Conservation (phyloP, 2,888 invertebrate species). For the Lampropteryx suffumata region DNA sequence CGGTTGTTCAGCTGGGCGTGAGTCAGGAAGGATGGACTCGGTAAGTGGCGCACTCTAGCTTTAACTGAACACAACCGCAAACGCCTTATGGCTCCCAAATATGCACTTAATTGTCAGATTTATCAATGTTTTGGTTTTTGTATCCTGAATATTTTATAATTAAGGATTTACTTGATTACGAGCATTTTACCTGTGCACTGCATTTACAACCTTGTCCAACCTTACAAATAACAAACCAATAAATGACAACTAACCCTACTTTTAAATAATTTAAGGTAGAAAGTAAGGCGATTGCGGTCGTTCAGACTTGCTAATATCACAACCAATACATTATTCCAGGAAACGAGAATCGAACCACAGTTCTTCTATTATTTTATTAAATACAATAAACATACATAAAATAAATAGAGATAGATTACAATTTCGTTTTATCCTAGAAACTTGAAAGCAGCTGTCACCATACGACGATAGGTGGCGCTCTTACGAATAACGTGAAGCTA, state of each 20-base stretch:
- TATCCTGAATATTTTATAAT: too few species aligned
- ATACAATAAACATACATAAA: slow-evolving; percentile 23
- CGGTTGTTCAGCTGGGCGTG: slow-evolving; percentile 13
- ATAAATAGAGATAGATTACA: neutral
- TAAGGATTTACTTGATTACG: too few species aligned
- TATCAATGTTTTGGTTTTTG: too few species aligned
- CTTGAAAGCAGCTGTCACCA: neutral
- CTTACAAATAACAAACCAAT: too few species aligned
- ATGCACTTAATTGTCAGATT: too few species aligned
- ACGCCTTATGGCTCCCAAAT: neutral
- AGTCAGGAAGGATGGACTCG: slow-evolving; percentile 7
- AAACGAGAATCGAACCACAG: slow-evolving; percentile 22
- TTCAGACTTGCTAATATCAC: neutral
- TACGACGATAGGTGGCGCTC: slow-evolving; percentile 2
- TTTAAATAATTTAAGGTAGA: neutral
- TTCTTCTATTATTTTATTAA: neutral
- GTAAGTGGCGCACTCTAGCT: slow-evolving; percentile 6
- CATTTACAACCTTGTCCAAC: too few species aligned
- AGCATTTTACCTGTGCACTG: too few species aligned
- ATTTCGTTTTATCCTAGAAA: neutral
- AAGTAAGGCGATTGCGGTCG: slow-evolving; percentile 8
- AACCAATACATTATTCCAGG: neutral
- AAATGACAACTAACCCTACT: neutral
- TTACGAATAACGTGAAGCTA: neutral
- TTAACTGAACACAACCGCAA: slow-evolving; percentile 1